Base-by-base conservation (phyloP, 2,113 vertebrate species). In the Gymnarchus niloticus region DNA sequence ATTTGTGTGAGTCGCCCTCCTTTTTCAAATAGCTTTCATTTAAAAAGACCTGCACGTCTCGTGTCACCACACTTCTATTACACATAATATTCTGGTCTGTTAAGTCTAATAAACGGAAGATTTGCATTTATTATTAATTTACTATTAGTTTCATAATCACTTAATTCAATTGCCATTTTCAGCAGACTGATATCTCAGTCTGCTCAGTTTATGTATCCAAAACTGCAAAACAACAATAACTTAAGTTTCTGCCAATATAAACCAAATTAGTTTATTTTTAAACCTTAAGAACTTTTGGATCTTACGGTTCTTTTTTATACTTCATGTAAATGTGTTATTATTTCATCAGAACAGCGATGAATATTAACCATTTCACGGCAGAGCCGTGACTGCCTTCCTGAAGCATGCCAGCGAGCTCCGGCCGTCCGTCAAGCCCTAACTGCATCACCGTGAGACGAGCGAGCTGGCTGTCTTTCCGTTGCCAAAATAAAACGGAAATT, bases 11-110 rank as follows among this genome's bases (percentile, higher is more conserved):
- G 28, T 28, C 33, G 61, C 3, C 61, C 61, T 19, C 1, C 28
- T 14, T 25, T 14, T 41, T 73, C 65, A 73, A 28, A 12, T 33
- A 41, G 33, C 65, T 41, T 33, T 73, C 33, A 41, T 33, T 0
- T 3, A n/a, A n/a, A 37, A 37, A 37, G 6, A 37, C 28, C 28
- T 69, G 61, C 61, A 25, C 23, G 61, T 37, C 10, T 17, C 61
- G 8, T 28, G 92, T 65, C 92, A 92, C 37, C 1, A 84, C 2
- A 44, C 12, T 17, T 69, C 33, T 69, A 17, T 37, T 8, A 73
- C 65, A 73, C 6, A 17, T 33, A 73, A 41, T 41, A 14, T 17
- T 33, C 65, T 73, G 14, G 28, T 41, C 65, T 73, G 33, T 41
- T 41, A 73, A 73, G 41, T 41, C 17, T 41, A 41, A 73, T 69